A percentile compares a stretch with the other conserved stretches of the same genome.
Evolutionary conservation across 1,140 invertebrate genomes (phyloP).

Genomic region (Bombus haemorrhoidalis): DNA sequence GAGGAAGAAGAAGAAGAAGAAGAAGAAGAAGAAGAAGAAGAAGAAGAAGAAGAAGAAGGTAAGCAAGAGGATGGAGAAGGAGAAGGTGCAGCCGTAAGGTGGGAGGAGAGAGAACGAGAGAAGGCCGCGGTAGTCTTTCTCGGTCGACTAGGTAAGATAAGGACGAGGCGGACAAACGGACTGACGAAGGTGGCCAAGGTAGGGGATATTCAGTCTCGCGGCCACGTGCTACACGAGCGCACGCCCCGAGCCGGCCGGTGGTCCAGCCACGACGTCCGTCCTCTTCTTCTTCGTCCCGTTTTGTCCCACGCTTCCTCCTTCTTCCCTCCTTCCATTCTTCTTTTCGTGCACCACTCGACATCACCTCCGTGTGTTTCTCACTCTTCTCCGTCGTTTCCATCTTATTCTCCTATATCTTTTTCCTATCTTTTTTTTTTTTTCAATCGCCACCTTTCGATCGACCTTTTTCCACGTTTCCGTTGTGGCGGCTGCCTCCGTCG

Average conservation of each 20-base stretch:
- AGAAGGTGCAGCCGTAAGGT: conserved; percentile 45
- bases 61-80: conserved; percentile 15
- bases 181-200: conserved; percentile 77
- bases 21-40: conserved; percentile 15
- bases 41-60: conserved; percentile 28
- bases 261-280: conserved; percentile 59
- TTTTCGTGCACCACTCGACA: conserved; percentile 18
- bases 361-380: background rate
- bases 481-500: background rate
- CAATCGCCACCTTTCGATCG: background rate
- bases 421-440: background rate
- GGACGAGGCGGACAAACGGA: conserved; percentile 79
- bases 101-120: conserved; percentile 72
- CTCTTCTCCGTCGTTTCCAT: background rate
- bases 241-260: conserved; percentile 78
- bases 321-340: conserved; percentile 37
- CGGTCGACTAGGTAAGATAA: conserved; percentile 75
- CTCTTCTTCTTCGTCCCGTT: conserved; percentile 62
- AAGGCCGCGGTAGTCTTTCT: conserved; percentile 77
- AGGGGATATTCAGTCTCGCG: conserved; percentile 81
- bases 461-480: background rate
- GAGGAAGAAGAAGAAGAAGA: conserved; percentile 25
- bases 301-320: conserved; percentile 55
- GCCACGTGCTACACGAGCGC: conserved; percentile 82
- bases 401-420: background rate